Evolutionary conservation across 2,888 invertebrate genomes (phyloP).

Genomic region (Timema podura): DNA sequence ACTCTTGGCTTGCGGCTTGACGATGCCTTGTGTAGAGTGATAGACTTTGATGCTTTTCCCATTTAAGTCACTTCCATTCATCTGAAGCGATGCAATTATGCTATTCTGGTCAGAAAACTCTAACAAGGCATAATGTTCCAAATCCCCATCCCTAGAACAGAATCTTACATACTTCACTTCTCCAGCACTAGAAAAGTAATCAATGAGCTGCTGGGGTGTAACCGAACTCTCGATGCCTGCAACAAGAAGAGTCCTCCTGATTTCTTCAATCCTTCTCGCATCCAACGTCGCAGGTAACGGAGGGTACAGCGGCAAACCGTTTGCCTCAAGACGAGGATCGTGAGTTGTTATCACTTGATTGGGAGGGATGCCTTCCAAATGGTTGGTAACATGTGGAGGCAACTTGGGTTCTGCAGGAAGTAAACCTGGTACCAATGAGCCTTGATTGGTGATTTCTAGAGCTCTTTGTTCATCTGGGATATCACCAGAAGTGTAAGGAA

Average conservation of each 20-base stretch:
- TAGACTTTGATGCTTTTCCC: conserved; percentile 67
- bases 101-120: conserved; percentile 92
- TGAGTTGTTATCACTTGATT: conserved; percentile 83
- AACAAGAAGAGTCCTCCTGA: conserved; percentile 85
- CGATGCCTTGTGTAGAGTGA: conserved; percentile 88
- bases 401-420: conserved; percentile 78
- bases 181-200: conserved; percentile 79
- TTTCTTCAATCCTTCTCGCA: conserved; percentile 89
- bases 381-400: conserved; percentile 86
- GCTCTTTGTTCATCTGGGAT: conserved; percentile 96
- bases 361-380: conserved; percentile 75
- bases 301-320: conserved; percentile 86
- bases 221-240: conserved; percentile 72
- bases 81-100: conserved; percentile 77
- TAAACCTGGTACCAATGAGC: conserved; percentile 82
- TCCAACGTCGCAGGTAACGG: conserved; percentile 84
- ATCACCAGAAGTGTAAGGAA: conserved; percentile 81
- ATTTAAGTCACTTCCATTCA: conserved; percentile 75
- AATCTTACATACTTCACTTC: conserved; percentile 94
- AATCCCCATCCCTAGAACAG: conserved; percentile 78
- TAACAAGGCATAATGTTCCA: conserved; percentile 75
- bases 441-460: conserved; percentile 86
- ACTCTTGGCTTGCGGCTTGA: conserved; percentile 90
- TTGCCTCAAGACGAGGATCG: conserved; percentile 80
- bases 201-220: conserved; percentile 76